Conservation (phyloP, 2,113 vertebrate species). For the Etia nguti region DNA sequence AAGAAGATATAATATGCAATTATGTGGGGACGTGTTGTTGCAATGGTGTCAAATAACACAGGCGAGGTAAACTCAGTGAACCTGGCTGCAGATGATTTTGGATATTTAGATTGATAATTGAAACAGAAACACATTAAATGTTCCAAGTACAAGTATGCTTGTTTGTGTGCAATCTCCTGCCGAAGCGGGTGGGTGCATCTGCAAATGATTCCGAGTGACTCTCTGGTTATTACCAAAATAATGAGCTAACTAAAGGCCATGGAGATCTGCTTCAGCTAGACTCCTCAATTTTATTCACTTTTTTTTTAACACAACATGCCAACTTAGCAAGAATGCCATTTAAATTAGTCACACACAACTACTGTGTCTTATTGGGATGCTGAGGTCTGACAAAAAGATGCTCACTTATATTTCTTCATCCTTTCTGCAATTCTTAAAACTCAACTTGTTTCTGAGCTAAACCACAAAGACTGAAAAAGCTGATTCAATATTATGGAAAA, state of each 20-base stretch:
- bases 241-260: slow-evolving; percentile 35
- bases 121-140: slow-evolving; percentile 1
- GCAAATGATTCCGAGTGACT: slow-evolving; percentile 35
- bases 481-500: slow-evolving; percentile 21
- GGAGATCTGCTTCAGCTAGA: slow-evolving; percentile 24
- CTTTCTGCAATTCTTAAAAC: background rate
- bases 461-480: background rate
- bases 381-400: slow-evolving; percentile 7
- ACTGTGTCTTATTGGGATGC: background rate
- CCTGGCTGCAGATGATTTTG: background rate
- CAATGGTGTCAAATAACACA: background rate
- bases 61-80: background rate
- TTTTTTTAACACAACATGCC: background rate
- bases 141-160: background rate
- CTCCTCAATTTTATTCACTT: background rate
- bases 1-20: slow-evolving; percentile 31
- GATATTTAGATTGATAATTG: slow-evolving; percentile 13
- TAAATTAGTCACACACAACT: slow-evolving; percentile 20
- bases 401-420: background rate
- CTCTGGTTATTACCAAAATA: slow-evolving; percentile 41
- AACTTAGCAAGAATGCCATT: slow-evolving; percentile 12
- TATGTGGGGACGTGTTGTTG: slow-evolving; percentile 1
- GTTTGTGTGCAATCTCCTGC: slow-evolving; percentile 6
- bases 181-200: background rate
- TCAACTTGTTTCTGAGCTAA: background rate